Conservation (phyloP, 2,113 vertebrate species). For the Lates calcarifer region DNA sequence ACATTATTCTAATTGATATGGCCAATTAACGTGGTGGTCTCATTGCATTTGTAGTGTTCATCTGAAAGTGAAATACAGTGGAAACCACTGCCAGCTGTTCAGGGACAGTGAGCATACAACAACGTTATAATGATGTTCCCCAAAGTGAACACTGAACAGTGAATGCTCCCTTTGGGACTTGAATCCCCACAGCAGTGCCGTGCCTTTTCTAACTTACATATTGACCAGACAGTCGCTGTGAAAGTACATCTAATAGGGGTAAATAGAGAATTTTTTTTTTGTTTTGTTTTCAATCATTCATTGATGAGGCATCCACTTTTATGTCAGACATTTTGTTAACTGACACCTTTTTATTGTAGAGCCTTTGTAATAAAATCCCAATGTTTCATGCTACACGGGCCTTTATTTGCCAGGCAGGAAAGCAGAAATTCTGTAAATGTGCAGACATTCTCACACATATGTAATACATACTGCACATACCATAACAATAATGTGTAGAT, state of each 20-base stretch:
- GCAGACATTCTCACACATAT: neutral
- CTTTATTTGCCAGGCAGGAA: constrained; percentile 6
- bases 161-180: constrained; percentile 33
- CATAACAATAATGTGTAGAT: neutral
- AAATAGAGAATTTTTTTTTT: neutral
- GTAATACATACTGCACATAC: neutral
- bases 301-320: constrained; percentile 2
- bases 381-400: neutral
- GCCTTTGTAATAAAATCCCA: constrained; percentile 1
- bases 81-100: constrained; percentile 38
- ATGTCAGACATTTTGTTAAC: neutral
- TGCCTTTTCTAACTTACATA: constrained; percentile 44
- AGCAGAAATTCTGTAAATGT: neutral
- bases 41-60: constrained; percentile 38
- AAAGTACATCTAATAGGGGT: constrained; percentile 26
- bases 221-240: constrained; percentile 1
- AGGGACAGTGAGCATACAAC: constrained; percentile 29
- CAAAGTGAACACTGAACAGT: constrained; percentile 15
- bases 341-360: constrained; percentile 1
- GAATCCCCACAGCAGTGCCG: constrained; percentile 1
- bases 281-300: neutral
- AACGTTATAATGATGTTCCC: constrained; percentile 36
- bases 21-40: constrained; percentile 24
- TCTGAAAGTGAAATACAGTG: constrained; percentile 20
- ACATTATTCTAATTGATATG: constrained; percentile 27